These are phyloP conservation scores for Hypomecis punctinalis DNA, from an alignment of 2,888 invertebrate genomes.

Conservation along the genomic window DNA sequence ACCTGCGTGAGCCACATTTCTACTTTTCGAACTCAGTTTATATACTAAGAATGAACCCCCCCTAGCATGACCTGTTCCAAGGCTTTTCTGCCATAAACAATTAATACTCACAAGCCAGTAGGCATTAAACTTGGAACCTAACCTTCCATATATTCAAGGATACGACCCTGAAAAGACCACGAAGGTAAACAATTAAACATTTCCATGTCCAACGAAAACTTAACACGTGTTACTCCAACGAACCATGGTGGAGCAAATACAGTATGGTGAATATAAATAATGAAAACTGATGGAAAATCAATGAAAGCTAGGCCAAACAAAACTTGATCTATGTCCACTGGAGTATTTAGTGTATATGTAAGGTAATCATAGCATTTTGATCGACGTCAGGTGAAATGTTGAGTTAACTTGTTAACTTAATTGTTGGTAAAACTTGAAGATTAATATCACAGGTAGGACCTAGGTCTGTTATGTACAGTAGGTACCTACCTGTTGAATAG, in stretches of 20 bases:
- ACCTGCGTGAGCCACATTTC: no score
- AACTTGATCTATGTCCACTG: constrained; percentile 21
- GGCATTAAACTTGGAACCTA: constrained; percentile 16
- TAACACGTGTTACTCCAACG: background rate
- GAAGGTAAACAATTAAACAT: constrained; percentile 22
- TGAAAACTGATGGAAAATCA: constrained; percentile 39
- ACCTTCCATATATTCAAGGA: constrained; percentile 16
- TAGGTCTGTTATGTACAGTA: no score
- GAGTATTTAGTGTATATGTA: background rate
- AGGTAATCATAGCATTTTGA: no score
- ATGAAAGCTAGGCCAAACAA: constrained; percentile 35
- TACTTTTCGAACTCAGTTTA: background rate
- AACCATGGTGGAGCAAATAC: background rate
- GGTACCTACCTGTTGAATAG: no score
- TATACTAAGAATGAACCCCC: background rate
- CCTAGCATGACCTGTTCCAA: background rate
- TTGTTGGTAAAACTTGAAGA: no score
- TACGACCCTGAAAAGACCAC: constrained; percentile 18
- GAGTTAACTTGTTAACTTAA: no score
- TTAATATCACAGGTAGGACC: no score
- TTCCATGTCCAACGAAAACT: constrained; percentile 5
- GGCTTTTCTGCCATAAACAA: background rate
- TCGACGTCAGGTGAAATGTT: no score
- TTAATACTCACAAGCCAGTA: no score
- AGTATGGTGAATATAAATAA: constrained; percentile 26